Percentiles rank a stretch among this genome's conserved stretches.
phyloP scores from a whole-genome alignment of 1,140 invertebrate genomes.

The Samia ricini region DNA sequence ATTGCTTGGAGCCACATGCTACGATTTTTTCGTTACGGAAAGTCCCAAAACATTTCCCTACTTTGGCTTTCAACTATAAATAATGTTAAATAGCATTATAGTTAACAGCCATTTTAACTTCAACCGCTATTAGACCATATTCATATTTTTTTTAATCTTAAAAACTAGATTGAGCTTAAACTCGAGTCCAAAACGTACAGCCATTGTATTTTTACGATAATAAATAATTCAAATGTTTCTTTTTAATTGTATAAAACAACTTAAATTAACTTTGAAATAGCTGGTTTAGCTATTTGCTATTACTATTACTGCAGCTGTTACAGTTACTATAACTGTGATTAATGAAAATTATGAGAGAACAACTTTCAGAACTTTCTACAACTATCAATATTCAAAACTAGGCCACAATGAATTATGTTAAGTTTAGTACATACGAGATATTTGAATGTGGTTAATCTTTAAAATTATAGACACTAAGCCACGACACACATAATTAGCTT shows the following conservation, averaged over 20 bases:
- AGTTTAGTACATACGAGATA: not conserved
- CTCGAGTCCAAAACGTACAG: conserved; percentile 34
- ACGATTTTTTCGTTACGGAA: conserved; percentile 5
- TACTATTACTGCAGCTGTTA: too few species aligned
- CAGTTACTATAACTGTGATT: too few species aligned
- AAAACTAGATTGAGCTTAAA: conserved; percentile 52
- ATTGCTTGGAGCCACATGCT: conserved; percentile 4
- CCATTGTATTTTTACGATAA: conserved; percentile 16
- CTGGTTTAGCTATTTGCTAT: too few species aligned
- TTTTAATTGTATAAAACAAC: not conserved
- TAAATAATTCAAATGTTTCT: conserved; percentile 4
- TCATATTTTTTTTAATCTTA: conserved; percentile 32
- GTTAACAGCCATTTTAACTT: not conserved
- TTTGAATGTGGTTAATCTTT: too few species aligned
- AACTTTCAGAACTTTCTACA: too few species aligned
- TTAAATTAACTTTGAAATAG: too few species aligned
- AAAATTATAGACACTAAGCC: not conserved
- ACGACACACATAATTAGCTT: not conserved
- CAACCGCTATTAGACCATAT: conserved; percentile 8
- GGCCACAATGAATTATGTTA: not conserved
- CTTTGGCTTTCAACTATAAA: conserved; percentile 10
- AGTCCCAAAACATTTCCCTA: conserved; percentile 13
- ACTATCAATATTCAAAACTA: not conserved
- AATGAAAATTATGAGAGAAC: too few species aligned
- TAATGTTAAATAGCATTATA: not conserved